Base-by-base conservation (phyloP, 2,888 invertebrate species). In the Schrankia costaestrigalis region DNA sequence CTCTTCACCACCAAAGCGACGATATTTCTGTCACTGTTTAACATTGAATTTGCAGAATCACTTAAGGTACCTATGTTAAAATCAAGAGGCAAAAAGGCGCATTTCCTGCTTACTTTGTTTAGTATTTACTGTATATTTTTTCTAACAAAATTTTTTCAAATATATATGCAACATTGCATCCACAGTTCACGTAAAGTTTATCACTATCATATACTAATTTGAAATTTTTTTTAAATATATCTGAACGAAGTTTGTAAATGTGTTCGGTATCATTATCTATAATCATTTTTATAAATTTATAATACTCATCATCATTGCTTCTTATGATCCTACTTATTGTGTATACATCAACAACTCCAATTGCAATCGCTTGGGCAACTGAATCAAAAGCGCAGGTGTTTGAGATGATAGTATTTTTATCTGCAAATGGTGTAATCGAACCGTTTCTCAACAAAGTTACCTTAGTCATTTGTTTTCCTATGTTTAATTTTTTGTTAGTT, bases 111-210 rank as follows among this genome's bases (percentile, higher is more conserved):
- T 11, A 25, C 19, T 13, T 26, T 19, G 13, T 26, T 21, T 26
- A 14, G 7, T 41, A 32, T 26, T 36, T 33, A 32, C 36, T 33
- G 17, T 31, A 36, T 24, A 41, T 36, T 36, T 1, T 30, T 15
- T 41, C 37, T 4, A 34, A 28, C 18, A 42, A 35, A 26, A 39
- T 35, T 6, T 28, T 42, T 38, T 42, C 35, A 32, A 42, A 38
- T 23, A 42, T 42, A 19, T 35, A 31, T 22, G 35, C 31, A 35
- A 42, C 31, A 9, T 42, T 42, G 28, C 38, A 42, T 38, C 38
- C 28, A 34, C 41, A 38, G n/a, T 31, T 42, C 12, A 42, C 34
- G 31, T 31, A 38, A 10, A 31, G 21, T 34, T 34, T 42, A 9
- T 31, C 35, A 7, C 26, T 19, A 19, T 19, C 19, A 19, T 19